Base-by-base conservation (phyloP, 2,113 vertebrate species). In the Sisor rabdophorus region DNA sequence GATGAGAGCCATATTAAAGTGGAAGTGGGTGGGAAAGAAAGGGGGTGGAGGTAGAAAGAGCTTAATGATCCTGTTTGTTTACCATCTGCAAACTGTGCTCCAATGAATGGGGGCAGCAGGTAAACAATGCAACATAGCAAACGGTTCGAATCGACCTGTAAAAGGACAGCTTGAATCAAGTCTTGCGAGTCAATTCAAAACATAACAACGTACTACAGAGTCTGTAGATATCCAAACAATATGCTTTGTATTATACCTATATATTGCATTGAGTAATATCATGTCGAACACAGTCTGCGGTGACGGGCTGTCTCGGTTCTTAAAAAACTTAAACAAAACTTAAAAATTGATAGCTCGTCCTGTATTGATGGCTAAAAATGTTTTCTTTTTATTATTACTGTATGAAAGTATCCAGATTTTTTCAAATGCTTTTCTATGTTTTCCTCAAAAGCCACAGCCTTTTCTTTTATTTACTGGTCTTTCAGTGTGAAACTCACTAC, bases 21-120 rank as follows among this genome's bases (percentile, higher is more conserved):
- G 63, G 68, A 64, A 59, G 47, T 55, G 69, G 53, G 55, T 65
- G 54, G 61, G 32, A 6, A 52, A 50, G 40, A 53, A 30, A 71
- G 48, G 68, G 47, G 54, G 75, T 68, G 63, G 68, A 60, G 60
- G 77, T 72, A 59, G 69, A 78, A 20, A 78, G 36, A 58, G 65
- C 59, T 61, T 80, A 72, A 73, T 74, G 60, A 65, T 73, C 69
- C 77, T 65, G 56, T 80, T 78, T 77, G 80, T 81, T 75, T 75
- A 74, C 67, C 65, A 55, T 67, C 59, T 58, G 65, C 73, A 79
- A 81, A 69, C 59, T 54, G 40, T 67, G 63, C 36, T 50, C 28
- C 1, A 6, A 24, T 60, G 58, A 72, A 68, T 64, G 70, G 65
- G 56, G 77, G 71, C 53, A 69, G 79, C 69, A 82, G 68, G 69